These are phyloP conservation scores for Diplodus sargus DNA, from an alignment of 2,797 vertebrate genomes.

Conservation along the genomic window DNA sequence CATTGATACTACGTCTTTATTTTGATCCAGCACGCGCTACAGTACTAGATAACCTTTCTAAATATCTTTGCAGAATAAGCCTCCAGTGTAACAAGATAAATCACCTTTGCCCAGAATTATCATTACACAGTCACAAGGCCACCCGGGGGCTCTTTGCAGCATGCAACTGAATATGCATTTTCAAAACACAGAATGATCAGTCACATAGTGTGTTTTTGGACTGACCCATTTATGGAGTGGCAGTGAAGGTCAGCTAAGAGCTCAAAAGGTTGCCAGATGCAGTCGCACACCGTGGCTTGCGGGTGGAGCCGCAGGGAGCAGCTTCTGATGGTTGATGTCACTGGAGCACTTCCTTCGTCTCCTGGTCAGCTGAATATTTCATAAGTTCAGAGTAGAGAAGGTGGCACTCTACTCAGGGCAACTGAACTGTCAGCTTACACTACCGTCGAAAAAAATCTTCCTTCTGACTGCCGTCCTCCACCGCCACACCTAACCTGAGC, in stretches of 20 bases:
- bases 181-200: conserved; percentile 45
- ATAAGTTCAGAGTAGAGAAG: conserved; percentile 61
- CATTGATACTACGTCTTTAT: conserved; percentile 36
- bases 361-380: conserved; percentile 73
- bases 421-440: conserved; percentile 42
- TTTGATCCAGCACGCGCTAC: conserved; percentile 43
- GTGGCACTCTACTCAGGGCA: conserved; percentile 45
- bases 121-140: conserved; percentile 22
- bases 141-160: neutral
- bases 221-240: conserved; percentile 47
- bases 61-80: conserved; percentile 29
- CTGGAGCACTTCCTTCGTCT: conserved; percentile 63
- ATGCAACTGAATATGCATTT: conserved; percentile 44
- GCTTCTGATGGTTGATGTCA: conserved; percentile 60
- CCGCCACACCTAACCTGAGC: conserved; percentile 3
- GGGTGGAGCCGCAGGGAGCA: conserved; percentile 49
- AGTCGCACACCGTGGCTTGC: conserved; percentile 38
- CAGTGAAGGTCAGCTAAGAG: conserved; percentile 61
- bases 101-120: conserved; percentile 14
- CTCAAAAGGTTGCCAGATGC: conserved; percentile 55
- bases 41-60: conserved; percentile 41
- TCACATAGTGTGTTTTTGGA: conserved; percentile 10
- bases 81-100: conserved; percentile 36
- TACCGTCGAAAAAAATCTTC: conserved; percentile 7
- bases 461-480: conserved; percentile 24